Evolutionary conservation across 2,888 invertebrate species (phyloP), one percentile per base, ranked within the genome.

Genomic region (Hesperia comma): DNA sequence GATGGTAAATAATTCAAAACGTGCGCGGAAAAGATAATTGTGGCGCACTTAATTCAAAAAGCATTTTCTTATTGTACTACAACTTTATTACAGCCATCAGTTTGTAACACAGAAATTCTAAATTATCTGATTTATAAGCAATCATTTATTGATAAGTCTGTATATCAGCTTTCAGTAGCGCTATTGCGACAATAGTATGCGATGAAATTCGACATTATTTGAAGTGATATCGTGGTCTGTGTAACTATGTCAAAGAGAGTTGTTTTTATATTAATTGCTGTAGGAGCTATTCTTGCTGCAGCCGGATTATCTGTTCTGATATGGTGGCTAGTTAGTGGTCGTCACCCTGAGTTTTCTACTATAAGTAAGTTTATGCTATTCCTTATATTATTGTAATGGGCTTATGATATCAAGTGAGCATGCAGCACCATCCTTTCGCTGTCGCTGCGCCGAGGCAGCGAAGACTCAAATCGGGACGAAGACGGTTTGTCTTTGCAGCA

Each of bases 251-350:
- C 64, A 6, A 73, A 69, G 41, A 67, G 61, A 55, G 40, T 63
- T 33, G 26, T 74, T 33, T 64, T 73, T 54, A 58, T 63, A 58
- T 55, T 74, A 43, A 60, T 70, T 7, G 55, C 67, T 17, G 10
- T 69, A 6, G 56, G 68, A n/a, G 63, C 72, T 41, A 14, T 74
- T 33, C 62, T 67, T 15, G 54, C 75, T 14, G 72, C 71, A 12
- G 72, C 73, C 17, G 76, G 77, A 0, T 19, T 77, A 6, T 74
- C 72, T 5, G 77, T 76, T 7, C 69, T 77, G 0, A 75, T 75
- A 8, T 77, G 77, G 77, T 78, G 79, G 79, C 61, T 79, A 19
- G 71, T 78, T 7, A 67, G 62, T 32, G 68, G 60, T 49, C 60
- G 58, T 17, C 55, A 70, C 37, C 41, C 69, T 41, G 37, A 55